phyloP scores from a whole-genome alignment of 2,113 vertebrate species.

The Oncorhynchus gorbuscha region DNA sequence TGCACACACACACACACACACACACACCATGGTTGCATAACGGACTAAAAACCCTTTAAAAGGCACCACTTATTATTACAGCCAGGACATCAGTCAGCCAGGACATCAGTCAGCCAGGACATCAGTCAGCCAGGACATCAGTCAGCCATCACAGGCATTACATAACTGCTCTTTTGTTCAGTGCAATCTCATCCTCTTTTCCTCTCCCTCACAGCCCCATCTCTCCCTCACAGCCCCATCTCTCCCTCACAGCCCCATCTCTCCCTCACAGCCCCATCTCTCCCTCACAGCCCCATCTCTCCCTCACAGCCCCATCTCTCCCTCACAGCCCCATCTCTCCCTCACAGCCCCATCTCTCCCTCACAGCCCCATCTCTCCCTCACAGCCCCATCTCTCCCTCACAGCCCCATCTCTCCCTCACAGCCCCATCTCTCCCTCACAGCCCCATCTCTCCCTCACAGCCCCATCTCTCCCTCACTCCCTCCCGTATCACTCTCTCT shows the following conservation, averaged over 20 bases:
- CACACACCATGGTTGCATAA: constrained; percentile 16
- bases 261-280: too few species aligned
- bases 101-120: too few species aligned
- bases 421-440: not conserved
- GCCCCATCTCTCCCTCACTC: not conserved
- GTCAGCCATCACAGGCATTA: constrained; percentile 7
- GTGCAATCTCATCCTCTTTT: not conserved
- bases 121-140: not conserved
- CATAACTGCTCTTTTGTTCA: constrained; percentile 7
- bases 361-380: not conserved
- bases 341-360: too few species aligned
- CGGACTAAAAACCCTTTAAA: constrained; percentile 5
- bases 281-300: too few species aligned
- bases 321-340: too few species aligned
- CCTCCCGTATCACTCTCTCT: not conserved
- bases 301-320: too few species aligned
- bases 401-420: too few species aligned
- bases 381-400: not conserved
- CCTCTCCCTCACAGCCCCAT: too few species aligned
- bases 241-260: not conserved
- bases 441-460: not conserved
- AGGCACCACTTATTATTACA: constrained; percentile 12
- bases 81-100: not conserved
- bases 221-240: too few species aligned
- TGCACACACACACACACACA: too few species aligned